phyloP scores from a whole-genome alignment of 2,113 vertebrate genomes.

The Recurvirostra avosetta region DNA sequence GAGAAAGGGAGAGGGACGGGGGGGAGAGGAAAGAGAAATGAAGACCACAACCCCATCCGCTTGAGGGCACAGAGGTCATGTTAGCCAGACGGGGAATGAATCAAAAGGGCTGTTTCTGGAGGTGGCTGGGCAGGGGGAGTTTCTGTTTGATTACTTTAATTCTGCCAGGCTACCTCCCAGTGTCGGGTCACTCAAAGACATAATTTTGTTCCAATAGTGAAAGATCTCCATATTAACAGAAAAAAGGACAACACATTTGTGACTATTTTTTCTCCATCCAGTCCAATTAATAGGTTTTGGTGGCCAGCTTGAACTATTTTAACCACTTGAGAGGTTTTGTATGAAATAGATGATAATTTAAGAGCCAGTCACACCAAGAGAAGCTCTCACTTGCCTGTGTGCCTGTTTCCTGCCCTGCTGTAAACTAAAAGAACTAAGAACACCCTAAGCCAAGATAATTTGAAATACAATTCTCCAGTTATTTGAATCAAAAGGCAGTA shows the following conservation, averaged over 20 bases:
- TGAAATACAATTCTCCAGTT: background rate
- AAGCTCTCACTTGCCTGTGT: rapidly evolving
- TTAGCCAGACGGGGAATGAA: background rate
- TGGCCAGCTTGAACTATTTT: background rate
- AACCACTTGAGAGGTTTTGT: background rate
- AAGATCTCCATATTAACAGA: background rate
- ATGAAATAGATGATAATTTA: background rate
- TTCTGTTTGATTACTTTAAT: background rate
- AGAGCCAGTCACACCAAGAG: background rate
- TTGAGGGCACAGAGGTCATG: background rate
- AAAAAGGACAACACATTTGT: background rate
- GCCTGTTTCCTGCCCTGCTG: background rate
- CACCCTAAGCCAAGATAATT: background rate
- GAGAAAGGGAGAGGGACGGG: background rate
- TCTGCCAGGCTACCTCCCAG: background rate
- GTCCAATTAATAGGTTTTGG: background rate
- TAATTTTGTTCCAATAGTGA: background rate
- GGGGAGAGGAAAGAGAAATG: background rate
- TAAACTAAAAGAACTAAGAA: slow-evolving; percentile 15
- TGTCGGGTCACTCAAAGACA: background rate
- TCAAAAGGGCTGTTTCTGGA: background rate
- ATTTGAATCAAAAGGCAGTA: slow-evolving; percentile 37
- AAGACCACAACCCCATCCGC: background rate
- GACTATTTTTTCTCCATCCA: background rate
- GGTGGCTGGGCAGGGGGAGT: background rate